Evolutionary conservation across 1,140 invertebrate genomes (phyloP).

Genomic region (Aphidius ervi): DNA sequence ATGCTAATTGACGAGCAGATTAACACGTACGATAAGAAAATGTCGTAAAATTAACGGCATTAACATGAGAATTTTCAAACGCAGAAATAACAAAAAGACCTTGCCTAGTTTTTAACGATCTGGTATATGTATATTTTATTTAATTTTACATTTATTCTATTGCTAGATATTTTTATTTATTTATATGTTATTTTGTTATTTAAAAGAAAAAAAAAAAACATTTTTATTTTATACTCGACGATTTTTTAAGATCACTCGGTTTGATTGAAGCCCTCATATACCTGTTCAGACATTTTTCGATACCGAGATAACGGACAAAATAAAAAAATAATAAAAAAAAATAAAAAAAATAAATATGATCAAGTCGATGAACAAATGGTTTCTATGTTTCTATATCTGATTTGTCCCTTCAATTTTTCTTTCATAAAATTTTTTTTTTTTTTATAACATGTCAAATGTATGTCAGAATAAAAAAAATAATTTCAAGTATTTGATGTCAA

Average conservation of each 20-base stretch:
- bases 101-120: slow-evolving; percentile 12
- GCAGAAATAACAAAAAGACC: slow-evolving; percentile 2
- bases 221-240: not conserved
- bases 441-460: not conserved
- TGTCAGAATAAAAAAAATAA: not conserved
- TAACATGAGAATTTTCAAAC: not conserved
- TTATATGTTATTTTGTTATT: not conserved
- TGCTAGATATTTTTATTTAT: not conserved
- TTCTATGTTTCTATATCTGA: slow-evolving; percentile 11
- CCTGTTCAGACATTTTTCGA: slow-evolving; percentile 19
- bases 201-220: too few species aligned
- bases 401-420: slow-evolving; percentile 13
- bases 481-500: not conserved
- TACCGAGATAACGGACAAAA: slow-evolving; percentile 10
- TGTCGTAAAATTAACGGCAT: slow-evolving; percentile 10
- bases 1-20: slow-evolving; percentile 28
- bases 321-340: not conserved
- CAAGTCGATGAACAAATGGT: slow-evolving; percentile 7
- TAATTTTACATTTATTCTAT: slow-evolving; percentile 1
- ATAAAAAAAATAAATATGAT: too few species aligned
- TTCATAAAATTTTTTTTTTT: slow-evolving; percentile 1
- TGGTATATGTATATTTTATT: not conserved
- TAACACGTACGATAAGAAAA: slow-evolving; percentile 21
- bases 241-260: slow-evolving; percentile 11
- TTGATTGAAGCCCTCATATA: slow-evolving; percentile 18